phyloP scores from a whole-genome alignment of 2,113 vertebrate genomes.

The Corydoras sp. region DNA sequence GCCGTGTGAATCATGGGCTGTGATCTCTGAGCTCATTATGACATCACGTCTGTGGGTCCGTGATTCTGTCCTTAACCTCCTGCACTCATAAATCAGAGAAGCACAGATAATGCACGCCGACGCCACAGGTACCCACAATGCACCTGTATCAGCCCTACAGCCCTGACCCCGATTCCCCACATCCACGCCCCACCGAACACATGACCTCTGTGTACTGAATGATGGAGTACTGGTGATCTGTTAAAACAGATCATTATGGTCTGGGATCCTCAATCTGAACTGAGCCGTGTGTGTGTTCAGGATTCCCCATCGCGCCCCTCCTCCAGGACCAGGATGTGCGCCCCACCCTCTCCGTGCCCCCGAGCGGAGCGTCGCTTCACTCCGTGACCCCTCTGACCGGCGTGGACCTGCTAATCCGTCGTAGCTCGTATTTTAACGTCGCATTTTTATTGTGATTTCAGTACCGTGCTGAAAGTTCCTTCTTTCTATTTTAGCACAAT shows the following conservation, averaged over 20 bases:
- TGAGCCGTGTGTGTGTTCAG: constrained; percentile 12
- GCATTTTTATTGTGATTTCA: constrained; percentile 84
- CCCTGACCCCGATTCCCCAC: too few relatives aligned
- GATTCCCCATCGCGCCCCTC: too few relatives aligned
- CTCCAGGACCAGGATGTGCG: background rate
- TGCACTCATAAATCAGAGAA: constrained; percentile 90
- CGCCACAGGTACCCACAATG: too few relatives aligned
- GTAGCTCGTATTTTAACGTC: constrained; percentile 79
- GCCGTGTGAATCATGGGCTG: background rate
- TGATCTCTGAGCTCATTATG: background rate
- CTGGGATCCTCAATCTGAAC: background rate
- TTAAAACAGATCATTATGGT: too few relatives aligned
- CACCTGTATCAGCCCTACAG: too few relatives aligned
- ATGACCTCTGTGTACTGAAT: too few relatives aligned
- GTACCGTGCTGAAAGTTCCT: constrained; percentile 78
- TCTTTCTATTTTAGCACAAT: constrained; percentile 57
- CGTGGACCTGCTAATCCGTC: constrained; percentile 62
- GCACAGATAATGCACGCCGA: constrained; percentile 80
- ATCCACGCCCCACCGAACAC: too few relatives aligned
- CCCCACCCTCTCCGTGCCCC: constrained; percentile 8
- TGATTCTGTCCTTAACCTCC: constrained; percentile 65
- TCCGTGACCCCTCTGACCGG: constrained; percentile 30
- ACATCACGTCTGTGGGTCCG: background rate
- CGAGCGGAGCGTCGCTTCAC: constrained; percentile 33
- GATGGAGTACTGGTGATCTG: too few relatives aligned